A percentile compares a stretch with the other conserved stretches of the same genome.
Conservation (phyloP, 2,888 invertebrate genomes). For the Drosophila tripunctata region DNA sequence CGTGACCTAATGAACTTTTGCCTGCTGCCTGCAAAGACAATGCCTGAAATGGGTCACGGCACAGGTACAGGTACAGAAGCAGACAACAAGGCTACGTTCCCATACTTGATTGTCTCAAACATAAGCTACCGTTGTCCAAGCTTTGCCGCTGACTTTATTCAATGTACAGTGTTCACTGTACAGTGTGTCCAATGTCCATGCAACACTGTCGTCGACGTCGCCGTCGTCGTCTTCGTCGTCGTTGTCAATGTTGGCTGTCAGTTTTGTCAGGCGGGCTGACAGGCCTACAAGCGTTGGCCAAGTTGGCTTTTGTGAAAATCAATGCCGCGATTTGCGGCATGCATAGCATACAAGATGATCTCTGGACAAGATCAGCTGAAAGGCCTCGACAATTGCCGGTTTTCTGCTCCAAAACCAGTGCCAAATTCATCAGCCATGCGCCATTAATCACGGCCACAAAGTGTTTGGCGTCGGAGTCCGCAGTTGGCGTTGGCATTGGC, state of each 20-base stretch:
- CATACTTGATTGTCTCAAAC: constrained; percentile 76
- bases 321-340: constrained; percentile 41
- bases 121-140: constrained; percentile 72
- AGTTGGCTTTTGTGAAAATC: constrained; percentile 58
- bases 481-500: not conserved
- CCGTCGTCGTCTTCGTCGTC: constrained; percentile 73
- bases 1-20: constrained; percentile 66
- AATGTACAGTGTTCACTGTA: not conserved
- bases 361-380: constrained; percentile 23
- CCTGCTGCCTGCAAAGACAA: constrained; percentile 25
- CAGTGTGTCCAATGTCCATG: constrained; percentile 27
- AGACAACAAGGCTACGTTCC: constrained; percentile 44
- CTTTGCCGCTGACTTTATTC: constrained; percentile 6
- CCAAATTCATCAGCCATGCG: constrained; percentile 65
- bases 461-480: constrained; percentile 54
- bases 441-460: constrained; percentile 66
- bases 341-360: constrained; percentile 54
- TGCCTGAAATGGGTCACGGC: constrained; percentile 63
- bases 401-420: constrained; percentile 43
- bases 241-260: constrained; percentile 79
- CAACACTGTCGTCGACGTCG: constrained; percentile 49
- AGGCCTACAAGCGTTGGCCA: constrained; percentile 66
- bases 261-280: constrained; percentile 73
- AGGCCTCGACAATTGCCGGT: constrained; percentile 7
- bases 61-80: constrained; percentile 44